Percentiles rank a stretch among this genome's conserved stretches.
Evolutionary conservation across 2,113 vertebrate species (phyloP).

Genomic region (Leucosticte australis): DNA sequence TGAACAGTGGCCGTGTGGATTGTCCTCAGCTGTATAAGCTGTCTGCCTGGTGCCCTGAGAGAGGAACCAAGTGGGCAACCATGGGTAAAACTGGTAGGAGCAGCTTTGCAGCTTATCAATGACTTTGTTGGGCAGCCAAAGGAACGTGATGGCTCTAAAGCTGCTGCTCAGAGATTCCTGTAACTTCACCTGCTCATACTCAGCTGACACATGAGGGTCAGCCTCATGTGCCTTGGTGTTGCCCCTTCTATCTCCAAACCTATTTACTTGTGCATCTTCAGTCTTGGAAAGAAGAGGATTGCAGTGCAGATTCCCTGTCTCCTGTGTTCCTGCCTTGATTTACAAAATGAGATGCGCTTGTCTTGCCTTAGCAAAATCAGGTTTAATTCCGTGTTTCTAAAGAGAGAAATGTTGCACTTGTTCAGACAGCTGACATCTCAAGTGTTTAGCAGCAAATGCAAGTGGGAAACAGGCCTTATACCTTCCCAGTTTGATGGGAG

Average conservation of each 20-base stretch:
- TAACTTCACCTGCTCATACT: not conserved
- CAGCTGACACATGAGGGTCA: not conserved
- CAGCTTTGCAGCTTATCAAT: not conserved
- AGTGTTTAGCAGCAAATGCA: not conserved
- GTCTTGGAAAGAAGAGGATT: not conserved
- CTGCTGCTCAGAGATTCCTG: not conserved
- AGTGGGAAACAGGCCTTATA: not conserved
- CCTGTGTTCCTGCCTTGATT: fast-evolving
- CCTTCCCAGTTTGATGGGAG: not conserved
- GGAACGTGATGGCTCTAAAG: not conserved
- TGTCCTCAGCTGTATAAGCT: not conserved
- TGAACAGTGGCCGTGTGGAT: not conserved
- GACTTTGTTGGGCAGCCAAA: not conserved
- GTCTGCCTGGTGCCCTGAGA: not conserved
- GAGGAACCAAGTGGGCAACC: not conserved
- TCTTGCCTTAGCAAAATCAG: not conserved
- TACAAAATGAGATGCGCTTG: not conserved
- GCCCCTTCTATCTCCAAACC: not conserved
- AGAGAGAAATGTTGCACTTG: not conserved
- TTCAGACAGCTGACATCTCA: not conserved
- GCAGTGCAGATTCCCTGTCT: not conserved
- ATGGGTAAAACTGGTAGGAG: not conserved
- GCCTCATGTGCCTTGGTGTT: not conserved
- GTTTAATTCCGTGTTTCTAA: not conserved
- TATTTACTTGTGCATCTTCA: not conserved